Conservation (phyloP, 1,140 invertebrate species). For the Bombus confusus region DNA sequence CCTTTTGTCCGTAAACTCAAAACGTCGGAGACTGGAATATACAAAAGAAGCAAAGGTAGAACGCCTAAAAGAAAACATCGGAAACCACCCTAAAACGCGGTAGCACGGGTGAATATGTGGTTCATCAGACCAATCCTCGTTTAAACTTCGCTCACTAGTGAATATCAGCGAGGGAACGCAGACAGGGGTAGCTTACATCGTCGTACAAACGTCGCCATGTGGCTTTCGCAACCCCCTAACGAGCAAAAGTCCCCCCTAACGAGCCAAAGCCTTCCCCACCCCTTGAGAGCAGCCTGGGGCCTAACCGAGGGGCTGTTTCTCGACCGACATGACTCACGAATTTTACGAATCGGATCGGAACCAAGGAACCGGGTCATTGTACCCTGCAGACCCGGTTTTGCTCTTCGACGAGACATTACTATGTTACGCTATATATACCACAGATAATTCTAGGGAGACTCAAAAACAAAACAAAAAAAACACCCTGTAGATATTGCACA, state of each 20-base stretch:
- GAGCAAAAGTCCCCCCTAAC: neutral
- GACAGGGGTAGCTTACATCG: neutral
- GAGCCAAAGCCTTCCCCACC: neutral
- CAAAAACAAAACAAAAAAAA: too few relatives aligned
- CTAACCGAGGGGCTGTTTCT: neutral
- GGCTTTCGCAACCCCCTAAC: neutral
- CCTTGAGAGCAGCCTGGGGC: neutral
- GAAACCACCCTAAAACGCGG: neutral
- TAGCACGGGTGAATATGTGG: neutral
- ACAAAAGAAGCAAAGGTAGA: neutral
- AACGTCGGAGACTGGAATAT: neutral
- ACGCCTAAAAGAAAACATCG: neutral
- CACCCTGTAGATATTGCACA: too few relatives aligned
- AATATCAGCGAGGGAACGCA: neutral
- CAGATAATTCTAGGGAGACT: too few relatives aligned
- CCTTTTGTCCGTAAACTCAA: too few relatives aligned
- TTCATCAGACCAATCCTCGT: neutral
- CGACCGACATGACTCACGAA: conserved; percentile 3
- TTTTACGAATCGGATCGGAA: neutral
- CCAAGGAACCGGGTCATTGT: conserved; percentile 2
- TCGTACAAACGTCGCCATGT: conserved; percentile 7
- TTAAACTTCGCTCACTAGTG: neutral
- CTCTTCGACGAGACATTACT: too few relatives aligned
- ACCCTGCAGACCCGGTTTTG: neutral
- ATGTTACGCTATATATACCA: too few relatives aligned